Percentiles rank a stretch among this genome's conserved stretches.
Evolutionary conservation across 2,888 invertebrate genomes (phyloP).

Genomic region (Gymnoscelis rufifasciata): DNA sequence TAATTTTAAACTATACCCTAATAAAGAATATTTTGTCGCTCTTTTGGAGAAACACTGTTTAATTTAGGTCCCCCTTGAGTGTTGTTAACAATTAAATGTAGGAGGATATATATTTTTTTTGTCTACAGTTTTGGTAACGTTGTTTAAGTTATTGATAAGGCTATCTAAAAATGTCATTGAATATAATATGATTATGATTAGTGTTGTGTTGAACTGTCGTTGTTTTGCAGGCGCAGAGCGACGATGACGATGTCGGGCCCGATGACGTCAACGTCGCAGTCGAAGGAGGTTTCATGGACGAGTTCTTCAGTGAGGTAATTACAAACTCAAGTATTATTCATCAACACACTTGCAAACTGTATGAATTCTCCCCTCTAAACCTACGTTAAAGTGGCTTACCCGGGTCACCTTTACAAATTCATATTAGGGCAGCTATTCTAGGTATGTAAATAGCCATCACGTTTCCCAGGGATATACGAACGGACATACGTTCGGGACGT

Average conservation of each 20-base stretch:
- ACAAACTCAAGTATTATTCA: not conserved
- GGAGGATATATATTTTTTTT: no score
- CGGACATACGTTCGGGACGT: conserved; percentile 6
- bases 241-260: conserved; percentile 96
- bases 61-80: no score
- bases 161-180: no score
- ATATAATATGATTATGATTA: no score
- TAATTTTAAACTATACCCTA: no score
- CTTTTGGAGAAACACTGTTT: no score
- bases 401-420: conserved; percentile 1
- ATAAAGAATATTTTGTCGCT: no score
- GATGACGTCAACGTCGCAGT: conserved; percentile 98
- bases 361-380: not conserved
- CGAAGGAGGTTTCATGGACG: conserved; percentile 99
- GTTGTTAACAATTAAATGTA: no score
- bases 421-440: conserved; percentile 1
- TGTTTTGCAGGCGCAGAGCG: conserved; percentile 93
- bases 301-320: conserved; percentile 98
- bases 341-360: not conserved
- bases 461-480: conserved; percentile 7
- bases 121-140: no score
- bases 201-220: not conserved
- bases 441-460: conserved; percentile 2
- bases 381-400: not conserved
- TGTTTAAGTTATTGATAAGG: no score